Evolutionary conservation across 1,140 invertebrate genomes (phyloP), one percentile per base, ranked within the genome.

Genomic region (Phymorhynchus buccinoides): DNA sequence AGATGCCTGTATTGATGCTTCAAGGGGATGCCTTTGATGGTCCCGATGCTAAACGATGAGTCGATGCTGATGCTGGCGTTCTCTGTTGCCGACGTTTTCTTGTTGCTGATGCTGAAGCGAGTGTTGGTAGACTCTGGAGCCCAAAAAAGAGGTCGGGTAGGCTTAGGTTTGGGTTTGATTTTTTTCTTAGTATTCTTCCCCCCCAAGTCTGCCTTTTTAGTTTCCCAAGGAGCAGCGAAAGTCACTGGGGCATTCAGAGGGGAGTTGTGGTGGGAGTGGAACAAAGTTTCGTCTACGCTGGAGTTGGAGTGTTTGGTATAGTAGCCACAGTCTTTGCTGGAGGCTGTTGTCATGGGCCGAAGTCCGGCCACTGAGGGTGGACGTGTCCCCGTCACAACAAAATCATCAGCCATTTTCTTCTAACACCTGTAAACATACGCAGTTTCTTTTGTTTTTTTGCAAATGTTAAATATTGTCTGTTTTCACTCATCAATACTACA

Each of bases 211-310:
- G 85, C 85, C 39, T 79, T 84, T 85, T 30, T 68, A 35, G n/a
- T n/a, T 32, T 80, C 41, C 87, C 88, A 91, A 9, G 90, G 87
- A 9, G 87, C 79, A 39, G 80, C 62, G 56, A 87, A 87, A 4
- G 52, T 84, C 1, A 75, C 77, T 37, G 84, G 83, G 22, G 85
- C 77, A n/a, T 84, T 44, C 30, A 87, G 77, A 22, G 44, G 48
- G 14, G 68, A 86, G 27, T 84, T 66, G 71, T 88, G 85, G 75
- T 87, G 80, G 30, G 90, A 90, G 37, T 71, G 68, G 85, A 91
- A 90, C n/a, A 90, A 84, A 9, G 87, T 87, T 85, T 91, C 89
- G 80, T 91, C 89, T 18, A 89, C 88, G 83, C 80, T 85, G n/a
- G 89, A 88, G 37, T 83, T 83, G n/a, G 87, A 81, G 7, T 80